These are phyloP conservation scores for Hyperoplus immaculatus DNA, from an alignment of 2,797 vertebrate genomes.

Conservation along the genomic window DNA sequence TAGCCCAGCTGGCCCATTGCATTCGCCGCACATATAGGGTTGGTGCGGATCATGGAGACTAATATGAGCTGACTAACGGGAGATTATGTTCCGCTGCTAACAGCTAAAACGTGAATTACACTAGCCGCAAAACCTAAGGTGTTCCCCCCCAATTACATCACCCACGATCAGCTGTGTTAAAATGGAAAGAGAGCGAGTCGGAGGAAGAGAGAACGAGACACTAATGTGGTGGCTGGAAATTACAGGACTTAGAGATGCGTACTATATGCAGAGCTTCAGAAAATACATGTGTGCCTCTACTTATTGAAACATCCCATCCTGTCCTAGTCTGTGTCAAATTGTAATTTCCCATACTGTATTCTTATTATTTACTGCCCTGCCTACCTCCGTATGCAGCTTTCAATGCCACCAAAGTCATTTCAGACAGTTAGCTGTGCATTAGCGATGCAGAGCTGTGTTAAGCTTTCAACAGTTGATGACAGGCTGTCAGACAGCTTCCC, in stretches of 20 bases:
- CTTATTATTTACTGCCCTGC: neutral
- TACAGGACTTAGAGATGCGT: conserved; percentile 3
- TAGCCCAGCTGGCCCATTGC: conserved; percentile 81
- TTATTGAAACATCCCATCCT: conserved; percentile 36
- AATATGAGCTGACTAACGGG: conserved; percentile 85
- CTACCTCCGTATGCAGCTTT: conserved; percentile 56
- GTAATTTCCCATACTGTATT: conserved; percentile 30
- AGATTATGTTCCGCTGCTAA: conserved; percentile 86
- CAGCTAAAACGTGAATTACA: conserved; percentile 81
- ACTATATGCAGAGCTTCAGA: neutral
- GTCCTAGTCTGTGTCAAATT: conserved; percentile 39
- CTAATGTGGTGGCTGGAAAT: conserved; percentile 17
- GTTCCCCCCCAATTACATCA: conserved; percentile 77
- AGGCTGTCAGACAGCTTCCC: conserved; percentile 81
- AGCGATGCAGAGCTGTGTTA: conserved; percentile 62
- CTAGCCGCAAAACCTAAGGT: conserved; percentile 72
- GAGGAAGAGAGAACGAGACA: conserved; percentile 6
- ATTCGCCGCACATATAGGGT: conserved; percentile 83
- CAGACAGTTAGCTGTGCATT: conserved; percentile 73
- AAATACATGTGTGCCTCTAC: conserved; percentile 9
- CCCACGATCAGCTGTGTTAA: conserved; percentile 72
- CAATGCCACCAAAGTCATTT: conserved; percentile 70
- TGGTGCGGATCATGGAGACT: conserved; percentile 82
- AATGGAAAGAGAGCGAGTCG: conserved; percentile 36
- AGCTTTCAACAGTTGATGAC: conserved; percentile 82